Evolutionary conservation across 2,113 vertebrate genomes (phyloP).

Genomic region (Campylorhamphus procurvoides): DNA sequence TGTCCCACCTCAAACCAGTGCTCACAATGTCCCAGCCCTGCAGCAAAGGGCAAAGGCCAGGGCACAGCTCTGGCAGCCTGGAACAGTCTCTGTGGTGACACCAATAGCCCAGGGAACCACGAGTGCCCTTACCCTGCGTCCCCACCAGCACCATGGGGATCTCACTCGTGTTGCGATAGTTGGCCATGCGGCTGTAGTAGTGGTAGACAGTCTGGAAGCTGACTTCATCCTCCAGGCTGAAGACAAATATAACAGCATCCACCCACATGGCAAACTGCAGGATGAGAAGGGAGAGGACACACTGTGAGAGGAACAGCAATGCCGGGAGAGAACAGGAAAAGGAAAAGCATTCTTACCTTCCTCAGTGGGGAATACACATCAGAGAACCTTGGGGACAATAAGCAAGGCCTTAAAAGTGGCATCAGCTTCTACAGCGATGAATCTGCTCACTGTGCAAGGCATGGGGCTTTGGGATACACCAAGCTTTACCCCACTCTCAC

Average conservation of each 20-base stretch:
- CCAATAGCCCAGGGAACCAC: fast-evolving
- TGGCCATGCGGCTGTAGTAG: conserved; percentile 95
- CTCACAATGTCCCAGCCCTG: fast-evolving
- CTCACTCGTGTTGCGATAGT: conserved; percentile 89
- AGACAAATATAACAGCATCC: conserved; percentile 97
- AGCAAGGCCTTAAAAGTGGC: neutral
- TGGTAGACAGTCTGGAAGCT: conserved; percentile 98
- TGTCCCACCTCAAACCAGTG: neutral
- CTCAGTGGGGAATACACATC: neutral
- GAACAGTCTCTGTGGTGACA: fast-evolving
- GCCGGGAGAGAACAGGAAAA: too few species aligned
- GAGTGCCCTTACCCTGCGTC: conserved; percentile 86
- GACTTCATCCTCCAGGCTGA: conserved; percentile 97
- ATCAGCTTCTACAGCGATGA: fast-evolving
- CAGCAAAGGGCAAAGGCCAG: neutral
- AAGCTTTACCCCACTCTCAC: fast-evolving
- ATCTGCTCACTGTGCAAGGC: too few species aligned
- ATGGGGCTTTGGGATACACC: neutral
- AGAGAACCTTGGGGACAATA: neutral
- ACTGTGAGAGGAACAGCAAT: neutral
- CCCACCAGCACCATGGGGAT: conserved; percentile 95
- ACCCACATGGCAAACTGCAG: conserved; percentile 95
- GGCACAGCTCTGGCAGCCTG: neutral
- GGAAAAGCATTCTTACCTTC: neutral
- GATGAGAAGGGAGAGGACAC: neutral